A percentile compares a stretch with the other conserved stretches of the same genome.
phyloP scores from a whole-genome alignment of 2,797 vertebrate species.

The Numenius phaeopus region DNA sequence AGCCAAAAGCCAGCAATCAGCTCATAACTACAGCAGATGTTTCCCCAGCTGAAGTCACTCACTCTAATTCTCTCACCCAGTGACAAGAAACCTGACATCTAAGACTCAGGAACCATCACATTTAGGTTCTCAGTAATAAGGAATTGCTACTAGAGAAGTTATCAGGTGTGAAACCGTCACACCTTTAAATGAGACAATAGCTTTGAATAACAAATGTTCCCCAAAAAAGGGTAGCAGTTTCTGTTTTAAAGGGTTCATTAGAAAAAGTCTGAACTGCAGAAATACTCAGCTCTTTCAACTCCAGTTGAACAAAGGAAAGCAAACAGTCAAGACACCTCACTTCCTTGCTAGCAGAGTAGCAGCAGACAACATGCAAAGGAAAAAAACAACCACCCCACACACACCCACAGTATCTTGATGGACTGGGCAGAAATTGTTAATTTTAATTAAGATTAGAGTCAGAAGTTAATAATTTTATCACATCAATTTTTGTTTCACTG shows the following conservation, averaged over 20 bases:
- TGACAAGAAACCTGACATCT: constrained; percentile 1
- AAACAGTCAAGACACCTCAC: not conserved
- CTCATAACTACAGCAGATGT: constrained; percentile 6
- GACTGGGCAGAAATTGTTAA: not conserved
- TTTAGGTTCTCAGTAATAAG: not conserved
- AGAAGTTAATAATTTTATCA: not conserved
- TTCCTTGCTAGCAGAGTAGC: not conserved
- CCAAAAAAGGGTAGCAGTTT: not conserved
- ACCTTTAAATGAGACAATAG: not conserved
- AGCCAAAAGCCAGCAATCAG: constrained; percentile 25
- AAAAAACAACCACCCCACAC: not conserved
- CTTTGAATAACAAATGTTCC: not conserved
- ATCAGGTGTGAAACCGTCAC: not conserved
- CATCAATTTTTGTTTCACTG: not conserved
- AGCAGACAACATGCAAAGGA: not conserved
- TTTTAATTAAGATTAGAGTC: not conserved
- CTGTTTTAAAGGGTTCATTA: not conserved
- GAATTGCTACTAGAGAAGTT: constrained; percentile 1
- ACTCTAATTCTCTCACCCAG: constrained; percentile 19
- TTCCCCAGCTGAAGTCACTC: constrained; percentile 55
- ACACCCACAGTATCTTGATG: not conserved
- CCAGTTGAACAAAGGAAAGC: not conserved
- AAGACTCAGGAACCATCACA: not conserved
- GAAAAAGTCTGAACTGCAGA: not conserved
- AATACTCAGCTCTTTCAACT: not conserved